Conservation (phyloP, 2,113 vertebrate genomes). For the Onychorhynchus coronatus region DNA sequence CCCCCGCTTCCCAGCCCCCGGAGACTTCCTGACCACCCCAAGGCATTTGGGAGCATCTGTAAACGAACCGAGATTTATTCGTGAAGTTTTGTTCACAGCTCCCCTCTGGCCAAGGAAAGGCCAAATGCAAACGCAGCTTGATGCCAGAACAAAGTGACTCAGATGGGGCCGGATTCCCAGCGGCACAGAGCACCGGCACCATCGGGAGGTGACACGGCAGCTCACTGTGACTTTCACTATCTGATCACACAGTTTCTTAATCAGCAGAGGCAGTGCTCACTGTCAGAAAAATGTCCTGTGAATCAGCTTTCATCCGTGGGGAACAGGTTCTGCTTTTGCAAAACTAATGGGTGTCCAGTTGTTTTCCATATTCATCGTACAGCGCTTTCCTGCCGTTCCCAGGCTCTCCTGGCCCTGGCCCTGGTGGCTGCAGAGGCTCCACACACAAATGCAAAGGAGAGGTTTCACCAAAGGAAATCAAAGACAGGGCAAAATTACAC, state of each 20-base stretch:
- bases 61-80: background rate
- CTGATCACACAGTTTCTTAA: slow-evolving; percentile 48
- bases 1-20: accelerated
- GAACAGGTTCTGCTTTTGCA: slow-evolving; percentile 53
- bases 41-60: background rate
- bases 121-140: background rate
- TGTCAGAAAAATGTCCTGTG: background rate
- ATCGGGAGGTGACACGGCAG: slow-evolving; percentile 5
- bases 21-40: background rate
- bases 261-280: slow-evolving; percentile 15
- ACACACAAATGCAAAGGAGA: background rate
- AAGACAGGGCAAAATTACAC: background rate
- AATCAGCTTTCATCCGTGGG: slow-evolving; percentile 4
- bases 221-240: slow-evolving; percentile 5
- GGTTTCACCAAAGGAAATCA: background rate
- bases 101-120: background rate
- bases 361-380: background rate
- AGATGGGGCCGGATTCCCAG: background rate
- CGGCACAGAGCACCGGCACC: background rate
- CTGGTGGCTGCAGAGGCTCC: background rate
- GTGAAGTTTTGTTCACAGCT: background rate
- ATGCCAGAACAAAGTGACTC: slow-evolving; percentile 27
- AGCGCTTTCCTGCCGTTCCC: background rate
- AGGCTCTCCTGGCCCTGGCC: background rate
- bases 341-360: background rate